A percentile compares a stretch with the other conserved stretches of the same genome.
Evolutionary conservation across 2,888 invertebrate species (phyloP).

Genomic region (Abscondita cerata): DNA sequence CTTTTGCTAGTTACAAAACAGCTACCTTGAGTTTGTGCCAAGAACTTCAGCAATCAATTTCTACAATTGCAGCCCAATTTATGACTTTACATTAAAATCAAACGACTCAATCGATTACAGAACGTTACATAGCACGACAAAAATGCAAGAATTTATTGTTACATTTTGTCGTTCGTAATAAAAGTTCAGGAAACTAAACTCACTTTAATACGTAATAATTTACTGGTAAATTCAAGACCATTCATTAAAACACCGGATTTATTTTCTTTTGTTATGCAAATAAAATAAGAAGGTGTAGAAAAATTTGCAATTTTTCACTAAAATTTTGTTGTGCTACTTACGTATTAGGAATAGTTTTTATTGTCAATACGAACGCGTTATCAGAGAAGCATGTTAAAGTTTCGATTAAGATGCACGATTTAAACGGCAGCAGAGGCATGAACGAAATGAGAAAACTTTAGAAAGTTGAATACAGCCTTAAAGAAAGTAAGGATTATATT

Average conservation of each 20-base stretch:
- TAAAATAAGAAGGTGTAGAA: constrained; percentile 19
- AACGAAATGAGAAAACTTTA: constrained; percentile 51
- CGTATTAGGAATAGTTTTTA: background rate
- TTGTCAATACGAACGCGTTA: background rate
- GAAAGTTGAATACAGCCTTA: constrained; percentile 49
- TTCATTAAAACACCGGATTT: constrained; percentile 29
- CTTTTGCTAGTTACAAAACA: too few species aligned
- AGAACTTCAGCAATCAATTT: constrained; percentile 13
- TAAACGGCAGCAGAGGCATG: constrained; percentile 37
- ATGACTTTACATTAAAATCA: constrained; percentile 16
- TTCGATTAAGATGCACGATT: constrained; percentile 23
- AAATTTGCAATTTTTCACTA: constrained; percentile 18
- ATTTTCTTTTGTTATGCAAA: constrained; percentile 30
- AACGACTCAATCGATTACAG: constrained; percentile 11
- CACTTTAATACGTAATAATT: constrained; percentile 26
- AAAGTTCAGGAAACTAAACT: constrained; percentile 21
- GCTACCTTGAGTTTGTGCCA: too few species aligned
- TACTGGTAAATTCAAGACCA: constrained; percentile 27
- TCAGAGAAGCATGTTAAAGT: constrained; percentile 2
- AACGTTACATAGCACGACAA: constrained; percentile 4
- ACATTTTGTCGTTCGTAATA: constrained; percentile 9
- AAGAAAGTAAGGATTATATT: constrained; percentile 49
- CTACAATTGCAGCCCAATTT: constrained; percentile 20
- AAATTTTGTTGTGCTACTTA: too few species aligned
- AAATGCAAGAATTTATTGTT: background rate